A percentile compares a stretch with the other conserved stretches of the same genome.
These are phyloP conservation scores for Tapirus indicus DNA, from an alignment of 2,797 vertebrate species.

Conservation along the genomic window DNA sequence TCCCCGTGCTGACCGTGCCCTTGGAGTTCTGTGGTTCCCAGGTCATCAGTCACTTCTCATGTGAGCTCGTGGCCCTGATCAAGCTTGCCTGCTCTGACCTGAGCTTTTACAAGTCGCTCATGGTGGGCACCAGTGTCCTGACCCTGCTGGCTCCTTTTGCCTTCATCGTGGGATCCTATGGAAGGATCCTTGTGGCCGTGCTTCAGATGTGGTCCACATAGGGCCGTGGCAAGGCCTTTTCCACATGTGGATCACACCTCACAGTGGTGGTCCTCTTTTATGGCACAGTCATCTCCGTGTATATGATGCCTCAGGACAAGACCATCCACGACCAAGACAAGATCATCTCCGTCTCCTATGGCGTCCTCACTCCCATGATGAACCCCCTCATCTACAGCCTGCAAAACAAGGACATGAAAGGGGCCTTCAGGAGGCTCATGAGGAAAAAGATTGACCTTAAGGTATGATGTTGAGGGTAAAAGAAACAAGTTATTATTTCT, in stretches of 20 bases:
- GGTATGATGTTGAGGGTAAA: rapidly evolving
- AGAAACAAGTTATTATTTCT: background rate
- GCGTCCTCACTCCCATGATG: background rate
- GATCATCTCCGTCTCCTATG: background rate
- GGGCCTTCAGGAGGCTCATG: background rate
- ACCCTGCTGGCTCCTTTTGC: background rate
- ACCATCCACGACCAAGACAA: background rate
- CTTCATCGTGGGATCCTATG: background rate
- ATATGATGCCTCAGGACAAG: background rate
- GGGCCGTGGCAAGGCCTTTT: background rate
- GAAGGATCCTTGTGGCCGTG: background rate
- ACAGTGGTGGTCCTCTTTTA: background rate
- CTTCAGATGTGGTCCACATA: background rate
- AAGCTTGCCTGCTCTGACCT: background rate
- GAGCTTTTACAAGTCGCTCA: background rate
- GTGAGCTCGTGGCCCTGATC: background rate
- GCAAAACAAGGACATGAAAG: background rate
- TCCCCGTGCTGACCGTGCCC: background rate
- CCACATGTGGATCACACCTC: background rate
- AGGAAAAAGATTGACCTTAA: background rate
- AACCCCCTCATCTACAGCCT: background rate
- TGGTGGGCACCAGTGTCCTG: background rate
- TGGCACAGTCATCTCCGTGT: background rate
- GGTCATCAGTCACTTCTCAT: background rate
- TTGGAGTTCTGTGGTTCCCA: background rate